Base-by-base conservation (phyloP, 2,797 vertebrate species). In the Pseudochaenichthys georgianus region DNA sequence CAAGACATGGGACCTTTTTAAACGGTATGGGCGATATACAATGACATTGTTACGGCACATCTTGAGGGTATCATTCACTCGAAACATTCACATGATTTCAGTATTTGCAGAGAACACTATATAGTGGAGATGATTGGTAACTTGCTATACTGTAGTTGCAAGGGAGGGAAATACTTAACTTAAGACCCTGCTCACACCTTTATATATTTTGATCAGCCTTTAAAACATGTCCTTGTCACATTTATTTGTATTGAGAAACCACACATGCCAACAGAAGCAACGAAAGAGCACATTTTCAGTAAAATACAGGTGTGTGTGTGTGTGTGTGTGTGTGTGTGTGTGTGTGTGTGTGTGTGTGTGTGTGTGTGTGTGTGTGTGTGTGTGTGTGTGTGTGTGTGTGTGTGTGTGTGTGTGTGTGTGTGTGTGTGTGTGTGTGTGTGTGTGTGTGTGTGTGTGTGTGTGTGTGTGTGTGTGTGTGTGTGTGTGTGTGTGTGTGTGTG, bases 181-280 rank as follows among this genome's bases (percentile, higher is more conserved):
- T 34, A 34, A 6, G 34, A 34, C 5, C 34, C 34, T 34, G n/a
- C 46, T 61, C 45, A 45, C 53, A 17, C 54, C 46, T 58, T 60
- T 6, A 7, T 6, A 7, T 81, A 19, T 72, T 34, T 69, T 63
- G 9, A 41, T 76, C 63, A 47, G 28, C n/a, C 43, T 67, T 63
- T 38, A 42, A 64, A 77, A 68, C 47, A 59, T 43, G 63, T 41
- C 63, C 50, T 80, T 64, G 3, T 60, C 68, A 43, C 55, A 19
- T 21, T 41, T 42, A 47, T 41, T 13, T 9, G 17, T 64, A n/a
- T 17, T 17, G 17, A 21, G 12, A 55, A 67, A 34, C 60, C 52
- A 41, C 50, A 61, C 11, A 38, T 52, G 19, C 42, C 28, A 73
- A 50, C 21, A 43, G 8, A 15, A 50, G 55, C 28, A 60, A 9